A percentile compares a stretch with the other conserved stretches of the same genome.
Evolutionary conservation across 2,797 vertebrate species (phyloP).

Genomic region (Microctenopoma stevenorrisi): DNA sequence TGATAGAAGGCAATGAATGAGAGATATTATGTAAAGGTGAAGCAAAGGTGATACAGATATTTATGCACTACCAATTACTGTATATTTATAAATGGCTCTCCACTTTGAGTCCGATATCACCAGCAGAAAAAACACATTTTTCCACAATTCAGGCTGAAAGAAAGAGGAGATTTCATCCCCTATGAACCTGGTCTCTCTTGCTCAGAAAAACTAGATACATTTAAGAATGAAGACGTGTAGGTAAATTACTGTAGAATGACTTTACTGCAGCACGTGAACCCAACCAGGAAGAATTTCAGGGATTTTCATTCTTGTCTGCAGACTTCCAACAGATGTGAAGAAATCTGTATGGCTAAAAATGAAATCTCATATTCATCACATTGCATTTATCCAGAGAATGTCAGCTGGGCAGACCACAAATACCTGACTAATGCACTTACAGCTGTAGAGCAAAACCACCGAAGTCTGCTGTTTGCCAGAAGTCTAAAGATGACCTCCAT

Average conservation of each 20-base stretch:
- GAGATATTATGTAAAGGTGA: slow-evolving; percentile 22
- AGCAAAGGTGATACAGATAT: background rate
- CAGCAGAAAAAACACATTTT: background rate
- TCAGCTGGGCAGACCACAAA: slow-evolving; percentile 1
- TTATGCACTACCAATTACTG: background rate
- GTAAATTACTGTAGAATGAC: too few species aligned
- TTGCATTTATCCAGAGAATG: slow-evolving; percentile 15
- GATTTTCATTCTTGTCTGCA: background rate
- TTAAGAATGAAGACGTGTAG: too few species aligned
- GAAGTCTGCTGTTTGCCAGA: background rate
- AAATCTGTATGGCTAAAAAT: slow-evolving; percentile 28
- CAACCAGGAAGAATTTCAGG: background rate
- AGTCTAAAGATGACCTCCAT: background rate
- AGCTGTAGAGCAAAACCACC: background rate
- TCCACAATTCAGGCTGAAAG: background rate
- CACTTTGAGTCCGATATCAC: background rate
- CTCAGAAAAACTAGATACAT: background rate
- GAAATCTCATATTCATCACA: background rate
- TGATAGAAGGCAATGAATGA: slow-evolving; percentile 19
- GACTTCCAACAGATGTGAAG: slow-evolving; percentile 7
- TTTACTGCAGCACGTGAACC: background rate
- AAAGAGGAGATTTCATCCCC: background rate
- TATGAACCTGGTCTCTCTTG: background rate
- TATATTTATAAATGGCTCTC: background rate
- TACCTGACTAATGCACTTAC: slow-evolving; percentile 4